These are phyloP conservation scores for Microcebus murinus DNA, from an alignment of 2,113 vertebrate species.

Conservation along the genomic window DNA sequence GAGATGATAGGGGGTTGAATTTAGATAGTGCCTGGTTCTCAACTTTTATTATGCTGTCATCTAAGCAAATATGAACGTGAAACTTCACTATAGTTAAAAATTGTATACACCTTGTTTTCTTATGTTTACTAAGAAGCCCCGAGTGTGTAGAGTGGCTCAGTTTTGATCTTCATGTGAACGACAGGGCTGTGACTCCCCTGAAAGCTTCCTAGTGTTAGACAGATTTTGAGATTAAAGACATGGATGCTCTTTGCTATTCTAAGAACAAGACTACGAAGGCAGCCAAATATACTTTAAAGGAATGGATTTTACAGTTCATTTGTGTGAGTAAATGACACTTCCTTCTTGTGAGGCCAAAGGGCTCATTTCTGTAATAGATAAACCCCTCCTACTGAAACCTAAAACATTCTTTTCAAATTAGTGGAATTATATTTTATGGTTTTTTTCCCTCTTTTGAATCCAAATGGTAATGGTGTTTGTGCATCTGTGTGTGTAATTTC, in stretches of 20 bases:
- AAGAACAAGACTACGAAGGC: background rate
- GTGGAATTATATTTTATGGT: slow-evolving; percentile 2
- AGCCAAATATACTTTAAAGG: background rate
- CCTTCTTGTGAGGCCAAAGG: slow-evolving; percentile 10
- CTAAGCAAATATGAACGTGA: background rate
- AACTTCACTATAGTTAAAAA: background rate
- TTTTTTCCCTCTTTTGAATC: slow-evolving; percentile 31
- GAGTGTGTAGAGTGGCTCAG: background rate
- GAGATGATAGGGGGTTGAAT: background rate
- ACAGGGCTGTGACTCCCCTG: background rate
- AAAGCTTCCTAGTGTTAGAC: background rate
- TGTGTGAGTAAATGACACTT: slow-evolving; percentile 27
- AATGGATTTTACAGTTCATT: slow-evolving; percentile 34
- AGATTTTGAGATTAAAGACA: background rate
- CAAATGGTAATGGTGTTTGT: background rate
- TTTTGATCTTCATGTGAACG: background rate
- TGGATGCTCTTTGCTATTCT: background rate
- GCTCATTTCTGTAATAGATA: slow-evolving; percentile 32
- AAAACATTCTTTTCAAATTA: slow-evolving; percentile 35
- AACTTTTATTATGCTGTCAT: background rate
- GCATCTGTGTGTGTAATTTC: background rate
- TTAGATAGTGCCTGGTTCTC: background rate
- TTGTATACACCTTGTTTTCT: background rate
- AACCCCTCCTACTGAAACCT: slow-evolving; percentile 4
- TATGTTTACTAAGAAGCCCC: no score